phyloP scores from a whole-genome alignment of 2,113 vertebrate genomes.

The Mustela nigripes region DNA sequence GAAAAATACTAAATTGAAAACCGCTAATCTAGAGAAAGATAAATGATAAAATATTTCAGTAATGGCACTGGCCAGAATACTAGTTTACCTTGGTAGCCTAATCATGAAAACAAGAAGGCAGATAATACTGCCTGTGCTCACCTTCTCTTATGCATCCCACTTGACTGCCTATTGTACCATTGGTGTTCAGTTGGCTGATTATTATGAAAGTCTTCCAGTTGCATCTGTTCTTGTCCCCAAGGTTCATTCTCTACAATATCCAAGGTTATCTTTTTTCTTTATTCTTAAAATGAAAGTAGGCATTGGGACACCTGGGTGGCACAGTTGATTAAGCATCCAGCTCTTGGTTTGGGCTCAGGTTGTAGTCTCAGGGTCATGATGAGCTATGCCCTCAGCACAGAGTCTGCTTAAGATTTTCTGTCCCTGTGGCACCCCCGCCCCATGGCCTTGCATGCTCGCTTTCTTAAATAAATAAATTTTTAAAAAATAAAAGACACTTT shows the following conservation, averaged over 20 bases:
- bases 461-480: neutral
- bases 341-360: neutral
- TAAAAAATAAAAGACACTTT: neutral
- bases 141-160: neutral
- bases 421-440: neutral
- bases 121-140: neutral
- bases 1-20: constrained; percentile 40
- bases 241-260: constrained; percentile 17
- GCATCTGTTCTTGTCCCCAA: neutral
- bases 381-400: neutral
- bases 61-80: constrained; percentile 1
- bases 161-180: neutral
- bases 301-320: neutral
- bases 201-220: constrained; percentile 25
- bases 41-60: constrained; percentile 9
- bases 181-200: neutral
- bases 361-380: neutral
- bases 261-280: neutral
- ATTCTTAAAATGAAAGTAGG: neutral
- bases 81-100: constrained; percentile 8
- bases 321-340: neutral
- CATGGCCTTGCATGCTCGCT: neutral
- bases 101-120: neutral
- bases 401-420: neutral
- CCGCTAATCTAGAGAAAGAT: neutral